Evolutionary conservation across 2,113 vertebrate genomes (phyloP).

Genomic region (Caranx melampygus): DNA sequence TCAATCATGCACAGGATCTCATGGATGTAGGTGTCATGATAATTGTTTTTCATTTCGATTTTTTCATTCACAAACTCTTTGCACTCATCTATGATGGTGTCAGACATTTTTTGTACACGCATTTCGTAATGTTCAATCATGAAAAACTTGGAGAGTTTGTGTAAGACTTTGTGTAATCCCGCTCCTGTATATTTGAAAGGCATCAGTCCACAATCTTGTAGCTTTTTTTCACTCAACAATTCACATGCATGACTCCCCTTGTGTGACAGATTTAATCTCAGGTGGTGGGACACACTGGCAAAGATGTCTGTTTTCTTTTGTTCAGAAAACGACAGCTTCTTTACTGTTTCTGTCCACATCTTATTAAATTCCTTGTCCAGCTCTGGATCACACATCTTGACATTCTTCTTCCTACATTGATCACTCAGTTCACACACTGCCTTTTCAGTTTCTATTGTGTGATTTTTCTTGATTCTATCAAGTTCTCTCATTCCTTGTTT

Average conservation of each 20-base stretch:
- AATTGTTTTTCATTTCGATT: not conserved
- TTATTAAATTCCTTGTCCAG: conserved; percentile 51
- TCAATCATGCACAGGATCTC: conserved; percentile 72
- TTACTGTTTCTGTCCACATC: conserved; percentile 57
- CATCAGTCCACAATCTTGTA: accelerated
- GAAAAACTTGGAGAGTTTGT: accelerated
- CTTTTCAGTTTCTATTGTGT: conserved; percentile 40
- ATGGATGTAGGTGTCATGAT: conserved; percentile 64
- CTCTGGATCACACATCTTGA: conserved; percentile 8
- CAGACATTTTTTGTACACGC: not conserved
- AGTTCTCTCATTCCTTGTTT: conserved; percentile 54
- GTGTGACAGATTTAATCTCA: conserved; percentile 31
- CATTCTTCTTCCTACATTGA: conserved; percentile 5
- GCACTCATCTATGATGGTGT: conserved; percentile 32
- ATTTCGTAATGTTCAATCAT: accelerated
- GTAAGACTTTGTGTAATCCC: accelerated
- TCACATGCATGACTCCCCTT: conserved; percentile 23
- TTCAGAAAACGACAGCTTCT: not conserved
- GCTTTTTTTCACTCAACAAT: accelerated
- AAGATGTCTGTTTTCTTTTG: not conserved
- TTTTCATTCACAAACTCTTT: accelerated
- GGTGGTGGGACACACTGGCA: accelerated
- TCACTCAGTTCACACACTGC: conserved; percentile 52
- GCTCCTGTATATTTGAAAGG: conserved; percentile 15
- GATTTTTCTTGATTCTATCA: conserved; percentile 43